A percentile compares a stretch with the other conserved stretches of the same genome.
phyloP scores from a whole-genome alignment of 2,888 invertebrate genomes.

The Nephrotoma guestfalica region DNA sequence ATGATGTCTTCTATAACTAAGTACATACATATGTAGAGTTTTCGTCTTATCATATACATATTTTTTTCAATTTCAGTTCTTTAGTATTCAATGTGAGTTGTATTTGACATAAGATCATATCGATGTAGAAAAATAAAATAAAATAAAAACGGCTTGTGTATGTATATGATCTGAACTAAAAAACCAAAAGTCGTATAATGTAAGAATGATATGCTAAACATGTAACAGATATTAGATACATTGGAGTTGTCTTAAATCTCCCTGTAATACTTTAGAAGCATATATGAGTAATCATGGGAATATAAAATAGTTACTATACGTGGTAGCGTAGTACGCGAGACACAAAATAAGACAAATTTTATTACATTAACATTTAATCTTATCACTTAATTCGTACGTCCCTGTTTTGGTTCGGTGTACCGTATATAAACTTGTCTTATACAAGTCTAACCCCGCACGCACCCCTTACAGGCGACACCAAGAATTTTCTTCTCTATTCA shows the following conservation, averaged over 20 bases:
- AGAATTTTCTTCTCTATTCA: not conserved
- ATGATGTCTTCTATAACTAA: not conserved
- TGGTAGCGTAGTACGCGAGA: not conserved
- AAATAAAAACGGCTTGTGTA: not conserved
- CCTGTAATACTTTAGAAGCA: not conserved
- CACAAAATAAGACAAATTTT: not conserved
- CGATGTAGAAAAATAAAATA: not conserved
- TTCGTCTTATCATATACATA: not conserved
- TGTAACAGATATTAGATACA: not conserved
- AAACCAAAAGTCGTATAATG: not conserved
- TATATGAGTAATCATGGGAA: not conserved
- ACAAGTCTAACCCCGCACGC: not conserved
- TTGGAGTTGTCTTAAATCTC: not conserved
- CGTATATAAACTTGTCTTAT: not conserved
- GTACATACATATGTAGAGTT: not conserved
- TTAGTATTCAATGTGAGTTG: not conserved
- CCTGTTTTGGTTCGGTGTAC: not conserved
- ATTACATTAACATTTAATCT: not conserved
- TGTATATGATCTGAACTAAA: not conserved
- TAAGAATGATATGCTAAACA: not conserved
- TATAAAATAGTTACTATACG: not conserved
- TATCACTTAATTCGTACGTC: not conserved
- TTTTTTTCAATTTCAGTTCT: not conserved
- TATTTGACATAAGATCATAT: not conserved
- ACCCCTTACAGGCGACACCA: not conserved